These are phyloP conservation scores for Pangasius larnaudii DNA, from an alignment of 2,797 vertebrate species.

Conservation along the genomic window DNA sequence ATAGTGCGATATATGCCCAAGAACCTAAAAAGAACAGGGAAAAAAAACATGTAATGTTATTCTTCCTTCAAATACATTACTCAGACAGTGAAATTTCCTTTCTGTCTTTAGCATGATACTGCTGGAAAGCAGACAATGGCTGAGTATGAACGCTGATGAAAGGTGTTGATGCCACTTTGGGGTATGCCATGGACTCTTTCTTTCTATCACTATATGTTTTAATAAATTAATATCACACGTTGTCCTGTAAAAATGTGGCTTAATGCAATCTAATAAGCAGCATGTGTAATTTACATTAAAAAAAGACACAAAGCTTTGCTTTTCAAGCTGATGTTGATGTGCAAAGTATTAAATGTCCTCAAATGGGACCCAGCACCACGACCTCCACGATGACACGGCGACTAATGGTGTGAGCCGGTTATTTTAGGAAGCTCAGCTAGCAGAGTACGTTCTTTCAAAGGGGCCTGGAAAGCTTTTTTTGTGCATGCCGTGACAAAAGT, in stretches of 20 bases:
- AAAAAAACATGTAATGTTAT: neutral
- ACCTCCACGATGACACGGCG: constrained; percentile 71
- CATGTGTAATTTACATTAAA: constrained; percentile 59
- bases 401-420: constrained; percentile 72
- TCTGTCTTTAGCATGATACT: neutral
- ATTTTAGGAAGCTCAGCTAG: constrained; percentile 69
- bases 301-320: constrained; percentile 59
- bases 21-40: neutral
- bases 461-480: constrained; percentile 62
- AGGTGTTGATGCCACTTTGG: neutral
- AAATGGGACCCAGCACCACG: constrained; percentile 66
- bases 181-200: neutral
- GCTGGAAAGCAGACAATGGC: neutral
- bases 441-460: constrained; percentile 69
- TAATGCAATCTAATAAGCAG: constrained; percentile 60
- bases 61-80: neutral
- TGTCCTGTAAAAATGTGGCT: constrained; percentile 27
- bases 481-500: constrained; percentile 64
- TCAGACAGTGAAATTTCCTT: neutral
- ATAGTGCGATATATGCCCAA: neutral
- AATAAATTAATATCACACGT: neutral
- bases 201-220: neutral
- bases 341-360: constrained; percentile 68
- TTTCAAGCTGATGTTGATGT: constrained; percentile 50
- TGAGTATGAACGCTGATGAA: neutral